Conservation (phyloP, 2,113 vertebrate species). For the Ptilorrhoa leucosticta region DNA sequence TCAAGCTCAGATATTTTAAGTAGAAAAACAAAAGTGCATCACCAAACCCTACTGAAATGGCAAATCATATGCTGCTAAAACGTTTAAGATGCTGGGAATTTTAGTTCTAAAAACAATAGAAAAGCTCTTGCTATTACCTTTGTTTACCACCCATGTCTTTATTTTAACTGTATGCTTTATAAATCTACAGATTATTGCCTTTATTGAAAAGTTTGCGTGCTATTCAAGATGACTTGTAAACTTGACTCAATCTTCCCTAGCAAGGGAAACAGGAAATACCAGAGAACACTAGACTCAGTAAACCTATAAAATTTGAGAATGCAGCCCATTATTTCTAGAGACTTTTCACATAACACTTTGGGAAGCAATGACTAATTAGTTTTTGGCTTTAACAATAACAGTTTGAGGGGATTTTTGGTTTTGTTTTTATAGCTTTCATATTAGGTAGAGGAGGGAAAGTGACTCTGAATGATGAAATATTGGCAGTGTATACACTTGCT, state of each 20-base stretch:
- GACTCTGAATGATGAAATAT: slow-evolving; percentile 81
- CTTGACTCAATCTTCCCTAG: slow-evolving; percentile 83
- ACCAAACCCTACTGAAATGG: background rate
- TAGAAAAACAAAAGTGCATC: background rate
- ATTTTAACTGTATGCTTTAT: slow-evolving; percentile 67
- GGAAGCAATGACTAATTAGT: slow-evolving; percentile 94
- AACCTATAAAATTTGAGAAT: slow-evolving; percentile 92
- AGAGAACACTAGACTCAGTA: slow-evolving; percentile 88
- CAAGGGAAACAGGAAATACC: slow-evolving; percentile 95
- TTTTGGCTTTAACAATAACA: slow-evolving; percentile 91
- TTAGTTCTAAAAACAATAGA: slow-evolving; percentile 9
- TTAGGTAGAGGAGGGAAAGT: slow-evolving; percentile 78
- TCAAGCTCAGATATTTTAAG: background rate
- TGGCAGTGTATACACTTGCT: slow-evolving; percentile 66
- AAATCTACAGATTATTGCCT: slow-evolving; percentile 77
- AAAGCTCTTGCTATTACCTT: slow-evolving; percentile 35
- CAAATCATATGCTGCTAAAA: background rate
- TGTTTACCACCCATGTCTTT: slow-evolving; percentile 61
- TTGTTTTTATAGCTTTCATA: slow-evolving; percentile 86
- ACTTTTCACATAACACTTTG: slow-evolving; percentile 90
- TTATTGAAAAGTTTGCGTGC: slow-evolving; percentile 82
- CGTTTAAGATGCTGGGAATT: slow-evolving; percentile 3
- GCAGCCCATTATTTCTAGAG: slow-evolving; percentile 89
- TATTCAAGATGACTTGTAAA: slow-evolving; percentile 92
- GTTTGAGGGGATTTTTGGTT: slow-evolving; percentile 78